Conservation (phyloP, 2,888 invertebrate genomes). For the Thelaira solivaga region DNA sequence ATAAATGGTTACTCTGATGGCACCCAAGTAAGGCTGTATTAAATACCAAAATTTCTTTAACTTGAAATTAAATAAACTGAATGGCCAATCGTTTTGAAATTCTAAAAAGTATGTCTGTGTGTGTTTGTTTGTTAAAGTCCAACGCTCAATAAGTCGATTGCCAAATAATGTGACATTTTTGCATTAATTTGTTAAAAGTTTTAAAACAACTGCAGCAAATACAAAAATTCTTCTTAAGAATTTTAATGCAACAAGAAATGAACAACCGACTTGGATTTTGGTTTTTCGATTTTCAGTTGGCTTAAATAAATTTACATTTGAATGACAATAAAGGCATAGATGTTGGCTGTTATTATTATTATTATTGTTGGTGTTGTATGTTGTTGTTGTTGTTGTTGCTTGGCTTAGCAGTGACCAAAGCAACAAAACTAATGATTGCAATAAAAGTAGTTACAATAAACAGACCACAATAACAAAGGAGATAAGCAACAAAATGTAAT, state of each 20-base stretch:
- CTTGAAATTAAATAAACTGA: constrained; percentile 13
- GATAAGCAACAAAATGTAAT: constrained; percentile 15
- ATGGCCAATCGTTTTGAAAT: not conserved
- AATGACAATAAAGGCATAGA: constrained; percentile 26
- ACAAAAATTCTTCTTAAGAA: constrained; percentile 51
- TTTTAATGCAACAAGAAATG: constrained; percentile 1
- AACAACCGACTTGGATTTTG: not conserved
- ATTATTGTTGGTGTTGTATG: not conserved
- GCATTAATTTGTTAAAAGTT: constrained; percentile 60
- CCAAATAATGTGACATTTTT: constrained; percentile 60
- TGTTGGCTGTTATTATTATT: not conserved
- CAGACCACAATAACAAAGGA: constrained; percentile 19
- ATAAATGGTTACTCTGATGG: not conserved
- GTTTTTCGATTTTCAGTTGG: not conserved
- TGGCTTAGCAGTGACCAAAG: constrained; percentile 10
- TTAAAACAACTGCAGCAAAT: constrained; percentile 13
- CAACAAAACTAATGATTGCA: constrained; percentile 53
- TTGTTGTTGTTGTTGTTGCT: constrained; percentile 5
- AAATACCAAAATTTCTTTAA: not conserved
- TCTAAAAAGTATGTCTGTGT: not conserved
- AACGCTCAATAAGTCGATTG: constrained; percentile 54
- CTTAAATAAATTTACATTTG: constrained; percentile 20
- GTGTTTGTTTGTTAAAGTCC: not conserved
- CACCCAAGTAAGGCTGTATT: not conserved
- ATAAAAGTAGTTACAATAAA: constrained; percentile 42